A percentile compares a stretch with the other conserved stretches of the same genome.
Conservation (phyloP, 2,888 invertebrate species). For the Temnothorax rugatulus region DNA sequence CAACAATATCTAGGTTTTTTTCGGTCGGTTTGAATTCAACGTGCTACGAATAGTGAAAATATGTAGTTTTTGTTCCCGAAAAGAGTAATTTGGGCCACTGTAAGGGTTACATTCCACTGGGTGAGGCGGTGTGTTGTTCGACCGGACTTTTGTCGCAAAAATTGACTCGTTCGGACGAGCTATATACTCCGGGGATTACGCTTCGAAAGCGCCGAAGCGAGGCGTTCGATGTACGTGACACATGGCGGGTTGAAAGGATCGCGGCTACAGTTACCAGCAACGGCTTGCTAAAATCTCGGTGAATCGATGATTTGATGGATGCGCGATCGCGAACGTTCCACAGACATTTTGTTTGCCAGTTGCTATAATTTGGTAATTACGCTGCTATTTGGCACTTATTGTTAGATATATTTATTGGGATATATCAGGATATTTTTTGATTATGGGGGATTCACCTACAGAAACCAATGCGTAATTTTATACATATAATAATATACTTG, state of each 20-base stretch:
- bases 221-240: constrained; percentile 48
- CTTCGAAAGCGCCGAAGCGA: constrained; percentile 50
- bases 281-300: constrained; percentile 41
- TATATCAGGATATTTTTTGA: not conserved
- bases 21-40: not conserved
- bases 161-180: constrained; percentile 44
- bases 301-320: constrained; percentile 50
- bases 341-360: not conserved
- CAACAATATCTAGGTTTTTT: not conserved
- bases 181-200: constrained; percentile 51
- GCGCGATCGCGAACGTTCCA: constrained; percentile 5
- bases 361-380: constrained; percentile 12
- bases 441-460: not conserved
- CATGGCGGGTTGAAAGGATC: constrained; percentile 51
- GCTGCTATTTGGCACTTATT: not conserved
- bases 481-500: not conserved
- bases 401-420: not conserved
- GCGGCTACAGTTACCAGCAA: constrained; percentile 41
- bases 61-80: constrained; percentile 32
- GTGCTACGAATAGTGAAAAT: constrained; percentile 27
- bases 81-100: constrained; percentile 44
- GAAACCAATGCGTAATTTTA: not conserved
- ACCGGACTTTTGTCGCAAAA: constrained; percentile 52
- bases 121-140: constrained; percentile 33
- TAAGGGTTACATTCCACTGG: constrained; percentile 39